These are phyloP conservation scores for Caenorhabditis japonica DNA, from an alignment of 2,888 invertebrate species.

Conservation along the genomic window DNA sequence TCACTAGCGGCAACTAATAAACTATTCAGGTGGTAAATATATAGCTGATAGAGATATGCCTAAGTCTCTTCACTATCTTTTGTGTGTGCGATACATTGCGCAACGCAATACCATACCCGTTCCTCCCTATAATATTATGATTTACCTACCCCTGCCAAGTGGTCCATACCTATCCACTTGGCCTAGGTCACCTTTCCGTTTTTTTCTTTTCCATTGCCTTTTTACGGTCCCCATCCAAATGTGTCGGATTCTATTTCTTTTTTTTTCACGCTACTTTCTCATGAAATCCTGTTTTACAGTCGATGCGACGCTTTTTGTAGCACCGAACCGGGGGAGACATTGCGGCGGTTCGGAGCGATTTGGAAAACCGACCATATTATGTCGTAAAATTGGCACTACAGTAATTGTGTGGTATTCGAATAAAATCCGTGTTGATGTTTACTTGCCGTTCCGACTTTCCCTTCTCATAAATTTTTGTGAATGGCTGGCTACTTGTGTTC, in stretches of 20 bases:
- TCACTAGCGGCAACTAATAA: no score
- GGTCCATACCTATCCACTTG: no score
- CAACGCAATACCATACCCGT: slow-evolving; percentile 39
- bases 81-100: slow-evolving; percentile 42
- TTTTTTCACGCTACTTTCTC: slow-evolving; percentile 24
- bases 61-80: slow-evolving; percentile 21
- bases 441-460: slow-evolving; percentile 26
- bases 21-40: slow-evolving; percentile 44
- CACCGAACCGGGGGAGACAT: slow-evolving; percentile 17
- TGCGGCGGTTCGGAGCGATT: slow-evolving; percentile 37
- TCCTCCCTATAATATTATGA: slow-evolving; percentile 50
- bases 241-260: slow-evolving; percentile 16
- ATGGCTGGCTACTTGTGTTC: no score
- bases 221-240: slow-evolving; percentile 10
- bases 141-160: slow-evolving; percentile 39
- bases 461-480: slow-evolving; percentile 21
- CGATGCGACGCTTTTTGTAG: slow-evolving; percentile 2
- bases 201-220: slow-evolving; percentile 4
- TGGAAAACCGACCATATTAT: slow-evolving; percentile 42
- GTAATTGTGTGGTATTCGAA: slow-evolving; percentile 1
- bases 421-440: slow-evolving; percentile 16
- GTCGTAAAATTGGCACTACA: slow-evolving; percentile 36
- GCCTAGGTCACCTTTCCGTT: slow-evolving; percentile 19
- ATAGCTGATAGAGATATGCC: slow-evolving; percentile 44
- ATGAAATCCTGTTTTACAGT: slow-evolving; percentile 40